Conservation (phyloP, 2,888 invertebrate genomes). For the Smittia aterrima region DNA sequence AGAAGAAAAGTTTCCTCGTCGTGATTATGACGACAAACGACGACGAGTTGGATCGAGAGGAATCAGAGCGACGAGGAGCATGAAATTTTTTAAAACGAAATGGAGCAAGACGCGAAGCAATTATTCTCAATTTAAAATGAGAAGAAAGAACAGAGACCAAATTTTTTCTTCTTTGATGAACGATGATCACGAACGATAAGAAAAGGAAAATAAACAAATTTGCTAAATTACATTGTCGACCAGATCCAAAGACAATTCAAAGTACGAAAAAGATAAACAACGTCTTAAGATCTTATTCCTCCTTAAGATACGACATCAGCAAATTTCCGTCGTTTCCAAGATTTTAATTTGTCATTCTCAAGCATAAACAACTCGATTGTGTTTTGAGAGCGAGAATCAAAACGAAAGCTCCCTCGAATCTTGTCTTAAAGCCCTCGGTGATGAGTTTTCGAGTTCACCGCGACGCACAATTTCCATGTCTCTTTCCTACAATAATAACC, state of each 20-base stretch:
- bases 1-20: not conserved
- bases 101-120: not conserved
- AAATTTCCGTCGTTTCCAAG: not conserved
- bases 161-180: not conserved
- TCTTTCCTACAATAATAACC: not conserved
- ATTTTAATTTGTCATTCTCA: not conserved
- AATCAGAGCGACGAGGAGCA: not conserved
- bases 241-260: not conserved
- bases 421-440: not conserved
- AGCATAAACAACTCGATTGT: not conserved
- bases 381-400: not conserved
- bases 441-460: not conserved
- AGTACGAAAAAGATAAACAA: not conserved
- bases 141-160: not conserved
- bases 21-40: not conserved
- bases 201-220: not conserved
- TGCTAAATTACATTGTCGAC: slow-evolving; percentile 22
- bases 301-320: too few species aligned
- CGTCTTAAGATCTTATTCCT: too few species aligned
- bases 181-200: too few species aligned
- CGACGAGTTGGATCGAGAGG: too few species aligned
- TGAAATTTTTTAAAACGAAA: not conserved
- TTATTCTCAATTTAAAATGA: slow-evolving; percentile 31
- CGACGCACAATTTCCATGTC: not conserved
- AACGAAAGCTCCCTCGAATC: not conserved